Evolutionary conservation across 2,113 vertebrate genomes (phyloP).

Genomic region (Carassius gibelio): DNA sequence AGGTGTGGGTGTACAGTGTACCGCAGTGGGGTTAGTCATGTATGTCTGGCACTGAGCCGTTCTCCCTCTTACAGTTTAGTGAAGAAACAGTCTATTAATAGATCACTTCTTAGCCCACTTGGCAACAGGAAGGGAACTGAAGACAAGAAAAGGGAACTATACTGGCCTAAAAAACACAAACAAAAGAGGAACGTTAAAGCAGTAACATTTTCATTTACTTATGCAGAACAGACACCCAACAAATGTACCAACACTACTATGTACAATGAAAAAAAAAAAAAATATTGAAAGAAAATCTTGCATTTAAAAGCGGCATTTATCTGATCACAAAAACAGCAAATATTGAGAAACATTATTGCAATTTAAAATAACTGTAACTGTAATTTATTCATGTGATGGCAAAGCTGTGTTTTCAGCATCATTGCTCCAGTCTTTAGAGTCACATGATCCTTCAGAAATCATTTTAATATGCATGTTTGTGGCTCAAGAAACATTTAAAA

Average conservation of each 20-base stretch:
- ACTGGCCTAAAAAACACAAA: conserved; percentile 71
- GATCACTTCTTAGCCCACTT: conserved; percentile 80
- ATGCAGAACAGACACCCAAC: background rate
- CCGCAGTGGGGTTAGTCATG: conserved; percentile 69
- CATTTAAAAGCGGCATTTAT: background rate
- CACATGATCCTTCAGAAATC: background rate
- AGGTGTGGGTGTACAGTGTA: conserved; percentile 58
- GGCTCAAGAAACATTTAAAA: background rate
- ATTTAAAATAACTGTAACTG: background rate
- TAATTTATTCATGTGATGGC: no score
- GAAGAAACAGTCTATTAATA: conserved; percentile 74
- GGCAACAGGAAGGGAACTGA: conserved; percentile 77
- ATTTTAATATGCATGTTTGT: background rate
- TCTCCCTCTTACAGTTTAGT: conserved; percentile 67
- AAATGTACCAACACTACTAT: no score
- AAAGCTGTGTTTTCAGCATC: no score
- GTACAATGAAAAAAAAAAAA: background rate
- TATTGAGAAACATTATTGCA: background rate
- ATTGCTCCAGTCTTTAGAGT: no score
- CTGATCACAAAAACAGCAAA: background rate
- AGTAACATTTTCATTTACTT: conserved; percentile 46
- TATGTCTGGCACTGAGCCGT: conserved; percentile 65
- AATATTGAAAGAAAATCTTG: background rate
- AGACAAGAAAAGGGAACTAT: conserved; percentile 74
- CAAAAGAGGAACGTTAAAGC: conserved; percentile 67